Percentiles rank a stretch among this genome's conserved stretches.
Evolutionary conservation across 2,113 vertebrate genomes (phyloP).

Genomic region (Pluvialis apricaria): DNA sequence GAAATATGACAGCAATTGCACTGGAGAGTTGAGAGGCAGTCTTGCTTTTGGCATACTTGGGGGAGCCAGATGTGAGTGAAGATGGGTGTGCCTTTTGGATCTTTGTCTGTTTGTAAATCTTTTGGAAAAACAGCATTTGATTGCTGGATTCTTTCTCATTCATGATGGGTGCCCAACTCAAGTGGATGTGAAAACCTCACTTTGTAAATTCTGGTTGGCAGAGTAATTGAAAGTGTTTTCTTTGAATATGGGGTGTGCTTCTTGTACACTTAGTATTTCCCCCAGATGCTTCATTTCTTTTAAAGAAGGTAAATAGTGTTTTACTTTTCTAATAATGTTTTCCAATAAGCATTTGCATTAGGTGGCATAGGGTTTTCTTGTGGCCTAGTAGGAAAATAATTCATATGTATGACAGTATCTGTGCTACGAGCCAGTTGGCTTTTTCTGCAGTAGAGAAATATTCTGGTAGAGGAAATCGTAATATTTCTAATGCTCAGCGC

Average conservation of each 20-base stretch:
- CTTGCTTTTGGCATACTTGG: neutral
- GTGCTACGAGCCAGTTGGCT: neutral
- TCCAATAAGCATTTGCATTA: neutral
- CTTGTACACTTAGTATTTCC: neutral
- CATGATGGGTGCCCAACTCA: neutral
- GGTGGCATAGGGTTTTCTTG: neutral
- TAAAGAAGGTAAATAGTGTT: neutral
- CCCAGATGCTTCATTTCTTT: neutral
- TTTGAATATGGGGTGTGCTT: neutral
- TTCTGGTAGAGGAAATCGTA: neutral
- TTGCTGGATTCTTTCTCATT: neutral
- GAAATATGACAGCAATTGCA: neutral
- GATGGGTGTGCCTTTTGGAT: neutral
- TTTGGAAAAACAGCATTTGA: neutral
- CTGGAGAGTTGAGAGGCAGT: neutral
- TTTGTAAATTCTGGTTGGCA: neutral
- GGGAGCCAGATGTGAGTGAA: neutral
- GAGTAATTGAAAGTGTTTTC: neutral
- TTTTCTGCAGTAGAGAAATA: neutral
- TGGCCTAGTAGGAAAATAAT: neutral
- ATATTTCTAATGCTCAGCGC: neutral
- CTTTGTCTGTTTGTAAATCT: neutral
- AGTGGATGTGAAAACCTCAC: neutral
- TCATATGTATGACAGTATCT: fast-evolving
- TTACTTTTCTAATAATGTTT: neutral